Evolutionary conservation across 2,113 vertebrate genomes (phyloP), one percentile per base, ranked within the genome.

Genomic region (Alouatta palliata): DNA sequence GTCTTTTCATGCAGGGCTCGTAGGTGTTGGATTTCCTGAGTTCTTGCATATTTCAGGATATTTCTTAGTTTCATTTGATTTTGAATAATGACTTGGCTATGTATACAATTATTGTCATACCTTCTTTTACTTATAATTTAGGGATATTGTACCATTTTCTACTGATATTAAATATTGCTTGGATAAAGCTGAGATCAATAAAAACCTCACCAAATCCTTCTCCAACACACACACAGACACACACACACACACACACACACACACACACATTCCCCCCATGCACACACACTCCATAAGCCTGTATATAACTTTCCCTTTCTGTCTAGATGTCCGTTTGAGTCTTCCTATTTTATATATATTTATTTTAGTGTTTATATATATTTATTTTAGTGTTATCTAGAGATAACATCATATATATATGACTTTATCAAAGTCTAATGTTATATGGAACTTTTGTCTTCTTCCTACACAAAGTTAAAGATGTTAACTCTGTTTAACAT

Each of bases 11-110:
- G 54, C 82, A 90, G 27, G 30, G 17, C 16, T 92, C 43, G 6
- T 73, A 84, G 35, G 37, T 80, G 25, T 90, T 77, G 87, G 37
- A 45, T 80, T 97, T 90, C 75, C 76, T 71, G 80, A 97, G n/a
- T 93, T 87, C 61, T 95, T 92, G 61, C 68, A 92, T 94, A 80
- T 97, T 94, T 95, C 45, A 92, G 61, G 75, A 35, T 81, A 66
- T 76, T 91, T 88, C 68, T 89, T 61, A 82, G 21, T 79, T 91
- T 32, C 45, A 61, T 73, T 77, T 80, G 35, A 40, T 71, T 68
- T 68, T 61, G 95, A 92, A 95, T 58, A 79, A 87, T 25, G 45
- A 76, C 61, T 91, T 73, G 66, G 35, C 12, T 61, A 25, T 25
- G 14, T 52, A 20, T 88, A 32, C 5, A 89, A 25, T 96, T 73